Evolutionary conservation across 2,888 invertebrate genomes (phyloP).

Genomic region (Scaptomyza cyrtandrae): DNA sequence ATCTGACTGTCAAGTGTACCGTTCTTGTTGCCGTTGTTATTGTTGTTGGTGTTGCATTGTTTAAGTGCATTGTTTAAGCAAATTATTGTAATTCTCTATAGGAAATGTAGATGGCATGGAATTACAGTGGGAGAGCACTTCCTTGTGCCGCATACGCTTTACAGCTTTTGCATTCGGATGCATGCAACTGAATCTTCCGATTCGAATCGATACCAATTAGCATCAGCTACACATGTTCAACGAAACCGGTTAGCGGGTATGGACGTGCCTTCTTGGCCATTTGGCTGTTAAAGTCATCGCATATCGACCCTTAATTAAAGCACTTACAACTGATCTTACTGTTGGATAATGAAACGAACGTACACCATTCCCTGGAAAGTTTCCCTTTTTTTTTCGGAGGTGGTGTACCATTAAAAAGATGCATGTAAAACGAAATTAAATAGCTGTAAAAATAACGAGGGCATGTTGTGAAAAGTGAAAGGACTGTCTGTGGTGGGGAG

Average conservation of each 20-base stretch:
- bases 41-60: constrained; percentile 42
- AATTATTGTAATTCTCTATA: constrained; percentile 55
- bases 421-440: constrained; percentile 33
- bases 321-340: constrained; percentile 67
- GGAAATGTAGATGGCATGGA: constrained; percentile 36
- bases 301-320: constrained; percentile 69
- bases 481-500: constrained; percentile 25
- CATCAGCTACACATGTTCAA: constrained; percentile 18
- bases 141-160: constrained; percentile 50
- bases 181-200: constrained; percentile 27
- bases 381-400: constrained; percentile 18
- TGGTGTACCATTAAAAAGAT: constrained; percentile 11
- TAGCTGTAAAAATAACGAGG: constrained; percentile 41
- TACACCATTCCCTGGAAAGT: constrained; percentile 37
- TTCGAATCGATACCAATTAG: constrained; percentile 58
- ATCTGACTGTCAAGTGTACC: constrained; percentile 40
- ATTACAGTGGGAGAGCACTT: constrained; percentile 46
- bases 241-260: constrained; percentile 42
- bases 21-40: not conserved
- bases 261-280: constrained; percentile 64
- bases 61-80: constrained; percentile 56
- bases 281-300: constrained; percentile 64
- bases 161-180: constrained; percentile 33
- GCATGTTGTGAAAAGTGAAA: constrained; percentile 51
- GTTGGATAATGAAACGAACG: constrained; percentile 46